Percentiles rank a stretch among this genome's conserved stretches.
phyloP scores from a whole-genome alignment of 1,140 invertebrate genomes.

The Pachyrhynchus sulphureomaculatus region DNA sequence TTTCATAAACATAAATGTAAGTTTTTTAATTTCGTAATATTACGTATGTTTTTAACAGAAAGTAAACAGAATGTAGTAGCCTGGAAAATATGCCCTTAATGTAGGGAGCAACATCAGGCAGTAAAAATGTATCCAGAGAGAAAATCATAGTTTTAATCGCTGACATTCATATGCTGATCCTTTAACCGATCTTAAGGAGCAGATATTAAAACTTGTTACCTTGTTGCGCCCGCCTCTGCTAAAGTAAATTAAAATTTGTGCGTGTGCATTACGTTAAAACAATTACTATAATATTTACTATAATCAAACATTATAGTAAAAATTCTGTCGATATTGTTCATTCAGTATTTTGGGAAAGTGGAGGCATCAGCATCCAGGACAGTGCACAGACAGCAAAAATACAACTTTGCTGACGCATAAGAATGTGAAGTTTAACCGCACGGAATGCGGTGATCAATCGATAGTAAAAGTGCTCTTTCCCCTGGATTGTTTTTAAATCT shows the following conservation, averaged over 20 bases:
- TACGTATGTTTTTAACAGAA: too few species aligned
- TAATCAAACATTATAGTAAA: conserved; percentile 4
- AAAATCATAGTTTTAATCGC: too few species aligned
- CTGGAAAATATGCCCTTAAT: too few species aligned
- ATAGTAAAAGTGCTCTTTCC: conserved; percentile 27
- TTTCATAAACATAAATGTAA: too few species aligned
- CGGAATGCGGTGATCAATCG: conserved; percentile 25
- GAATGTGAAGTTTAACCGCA: conserved; percentile 9
- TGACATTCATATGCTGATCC: too few species aligned
- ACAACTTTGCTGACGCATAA: conserved; percentile 25
- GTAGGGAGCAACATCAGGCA: too few species aligned
- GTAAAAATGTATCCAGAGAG: too few species aligned
- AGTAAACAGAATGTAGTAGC: too few species aligned
- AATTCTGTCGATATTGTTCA: conserved; percentile 25
- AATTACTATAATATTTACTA: conserved; percentile 27
- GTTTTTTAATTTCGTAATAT: too few species aligned
- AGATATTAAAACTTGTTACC: too few species aligned
- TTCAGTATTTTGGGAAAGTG: conserved; percentile 27
- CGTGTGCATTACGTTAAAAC: not conserved
- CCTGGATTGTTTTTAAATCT: conserved; percentile 17
- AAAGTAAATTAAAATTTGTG: not conserved
- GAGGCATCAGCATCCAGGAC: conserved; percentile 19
- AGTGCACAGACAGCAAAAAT: conserved; percentile 22
- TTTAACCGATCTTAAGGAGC: too few species aligned
- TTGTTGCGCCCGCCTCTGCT: not conserved